Evolutionary conservation across 2,888 invertebrate species (phyloP).

Genomic region (Tricholauxania praeusta): DNA sequence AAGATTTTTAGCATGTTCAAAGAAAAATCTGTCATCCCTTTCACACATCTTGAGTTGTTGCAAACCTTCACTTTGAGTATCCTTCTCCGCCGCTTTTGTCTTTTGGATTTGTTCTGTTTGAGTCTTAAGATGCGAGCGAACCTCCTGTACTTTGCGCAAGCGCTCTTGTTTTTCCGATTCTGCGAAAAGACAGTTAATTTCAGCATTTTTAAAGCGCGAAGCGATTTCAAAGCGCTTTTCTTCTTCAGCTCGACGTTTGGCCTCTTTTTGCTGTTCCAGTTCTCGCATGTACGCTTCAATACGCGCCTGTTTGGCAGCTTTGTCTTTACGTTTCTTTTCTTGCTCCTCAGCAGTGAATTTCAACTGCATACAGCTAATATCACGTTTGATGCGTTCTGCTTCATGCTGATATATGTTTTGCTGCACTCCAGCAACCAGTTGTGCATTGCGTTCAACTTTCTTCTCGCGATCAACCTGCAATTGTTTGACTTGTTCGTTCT

Average conservation of each 20-base stretch:
- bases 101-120: slow-evolving; percentile 55
- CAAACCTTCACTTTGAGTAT: slow-evolving; percentile 25
- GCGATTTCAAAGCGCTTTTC: slow-evolving; percentile 55
- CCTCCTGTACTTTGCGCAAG: slow-evolving; percentile 49
- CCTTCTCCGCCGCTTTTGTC: slow-evolving; percentile 45
- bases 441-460: slow-evolving; percentile 69
- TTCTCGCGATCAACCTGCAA: slow-evolving; percentile 67
- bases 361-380: slow-evolving; percentile 68
- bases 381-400: slow-evolving; percentile 69
- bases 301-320: slow-evolving; percentile 57
- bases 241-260: slow-evolving; percentile 47
- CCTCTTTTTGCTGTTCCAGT: slow-evolving; percentile 52
- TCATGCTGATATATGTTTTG: slow-evolving; percentile 68
- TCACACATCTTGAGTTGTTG: slow-evolving; percentile 49
- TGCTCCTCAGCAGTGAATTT: slow-evolving; percentile 64
- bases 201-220: slow-evolving; percentile 58
- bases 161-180: slow-evolving; percentile 54
- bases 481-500: slow-evolving; percentile 60
- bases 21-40: slow-evolving; percentile 60
- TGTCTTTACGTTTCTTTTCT: slow-evolving; percentile 55
- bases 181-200: slow-evolving; percentile 52
- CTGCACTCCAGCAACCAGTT: slow-evolving; percentile 67
- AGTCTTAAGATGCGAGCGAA: slow-evolving; percentile 53
- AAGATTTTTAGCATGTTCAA: slow-evolving; percentile 57
- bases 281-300: slow-evolving; percentile 59